phyloP scores from a whole-genome alignment of 2,797 vertebrate species.

The Gallinago nigripennis region DNA sequence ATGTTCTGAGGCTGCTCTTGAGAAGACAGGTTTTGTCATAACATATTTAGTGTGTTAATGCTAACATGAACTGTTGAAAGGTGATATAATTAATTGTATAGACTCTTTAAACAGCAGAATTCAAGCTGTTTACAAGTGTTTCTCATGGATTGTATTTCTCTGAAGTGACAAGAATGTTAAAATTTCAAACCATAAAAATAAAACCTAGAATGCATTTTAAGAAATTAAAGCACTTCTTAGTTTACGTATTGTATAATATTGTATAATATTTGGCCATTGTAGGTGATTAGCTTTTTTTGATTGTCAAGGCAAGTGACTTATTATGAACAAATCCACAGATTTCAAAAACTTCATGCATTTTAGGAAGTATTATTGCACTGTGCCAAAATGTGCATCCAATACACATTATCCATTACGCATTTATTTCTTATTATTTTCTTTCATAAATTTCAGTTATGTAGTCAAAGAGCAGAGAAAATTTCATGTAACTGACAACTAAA shows the following conservation, averaged over 20 bases:
- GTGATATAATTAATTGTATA: neutral
- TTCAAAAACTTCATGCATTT: neutral
- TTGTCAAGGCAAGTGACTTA: neutral
- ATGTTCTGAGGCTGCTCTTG: neutral
- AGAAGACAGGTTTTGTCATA: neutral
- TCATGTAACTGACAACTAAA: neutral
- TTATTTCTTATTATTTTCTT: neutral
- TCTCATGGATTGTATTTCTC: neutral
- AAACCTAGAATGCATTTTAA: neutral
- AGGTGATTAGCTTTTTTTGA: neutral
- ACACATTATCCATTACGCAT: neutral
- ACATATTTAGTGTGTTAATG: neutral
- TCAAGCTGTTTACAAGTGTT: neutral
- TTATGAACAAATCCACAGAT: neutral
- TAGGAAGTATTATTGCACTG: neutral
- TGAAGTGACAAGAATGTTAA: neutral
- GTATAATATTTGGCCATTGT: neutral
- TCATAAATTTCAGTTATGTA: neutral
- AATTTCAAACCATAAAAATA: neutral
- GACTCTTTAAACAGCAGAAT: neutral
- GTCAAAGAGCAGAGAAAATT: neutral
- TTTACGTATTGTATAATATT: neutral
- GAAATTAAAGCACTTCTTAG: neutral
- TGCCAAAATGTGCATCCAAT: neutral
- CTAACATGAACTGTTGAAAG: neutral